Conservation (phyloP, 2,888 invertebrate genomes). For the Dasypogon diadema region DNA sequence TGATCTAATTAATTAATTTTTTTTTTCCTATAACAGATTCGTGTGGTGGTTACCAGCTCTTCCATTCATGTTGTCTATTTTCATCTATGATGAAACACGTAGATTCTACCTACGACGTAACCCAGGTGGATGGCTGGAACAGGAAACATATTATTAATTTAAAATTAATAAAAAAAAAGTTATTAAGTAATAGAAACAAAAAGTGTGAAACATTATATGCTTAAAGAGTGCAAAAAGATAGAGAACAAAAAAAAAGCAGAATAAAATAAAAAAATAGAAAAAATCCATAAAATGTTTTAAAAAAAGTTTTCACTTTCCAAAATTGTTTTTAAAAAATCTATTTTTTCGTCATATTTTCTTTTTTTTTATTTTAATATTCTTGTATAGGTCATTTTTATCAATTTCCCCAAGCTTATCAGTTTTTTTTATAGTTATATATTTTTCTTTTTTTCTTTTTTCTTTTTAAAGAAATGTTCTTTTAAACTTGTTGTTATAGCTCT, state of each 20-base stretch:
- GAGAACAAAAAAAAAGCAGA: conserved; percentile 59
- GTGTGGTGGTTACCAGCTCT: conserved; percentile 99
- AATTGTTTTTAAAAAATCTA: conserved; percentile 18
- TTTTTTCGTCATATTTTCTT: too few relatives aligned
- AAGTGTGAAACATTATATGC: conserved; percentile 55
- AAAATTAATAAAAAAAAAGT: conserved; percentile 53
- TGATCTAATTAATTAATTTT: too few relatives aligned
- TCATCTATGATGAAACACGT: conserved; percentile 98
- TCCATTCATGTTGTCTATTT: conserved; percentile 98
- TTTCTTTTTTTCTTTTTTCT: too few relatives aligned
- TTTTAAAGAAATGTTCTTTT: conserved; percentile 35
- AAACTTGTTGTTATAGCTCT: conserved; percentile 62
- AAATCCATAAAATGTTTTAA: conserved; percentile 37
- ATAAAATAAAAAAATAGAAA: conserved; percentile 56
- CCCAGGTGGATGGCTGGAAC: conserved; percentile 98
- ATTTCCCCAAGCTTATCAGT: conserved; percentile 30
- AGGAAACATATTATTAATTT: conserved; percentile 97
- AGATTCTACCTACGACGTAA: conserved; percentile 97
- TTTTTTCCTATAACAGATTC: conserved; percentile 75
- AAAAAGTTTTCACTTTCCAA: conserved; percentile 39
- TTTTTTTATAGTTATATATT: conserved; percentile 27
- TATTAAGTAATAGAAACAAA: conserved; percentile 49
- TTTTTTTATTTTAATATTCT: conserved; percentile 11
- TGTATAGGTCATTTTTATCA: conserved; percentile 39
- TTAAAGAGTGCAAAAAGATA: conserved; percentile 59